Evolutionary conservation across 2,113 vertebrate species (phyloP).

Genomic region (Sterna hirundo): DNA sequence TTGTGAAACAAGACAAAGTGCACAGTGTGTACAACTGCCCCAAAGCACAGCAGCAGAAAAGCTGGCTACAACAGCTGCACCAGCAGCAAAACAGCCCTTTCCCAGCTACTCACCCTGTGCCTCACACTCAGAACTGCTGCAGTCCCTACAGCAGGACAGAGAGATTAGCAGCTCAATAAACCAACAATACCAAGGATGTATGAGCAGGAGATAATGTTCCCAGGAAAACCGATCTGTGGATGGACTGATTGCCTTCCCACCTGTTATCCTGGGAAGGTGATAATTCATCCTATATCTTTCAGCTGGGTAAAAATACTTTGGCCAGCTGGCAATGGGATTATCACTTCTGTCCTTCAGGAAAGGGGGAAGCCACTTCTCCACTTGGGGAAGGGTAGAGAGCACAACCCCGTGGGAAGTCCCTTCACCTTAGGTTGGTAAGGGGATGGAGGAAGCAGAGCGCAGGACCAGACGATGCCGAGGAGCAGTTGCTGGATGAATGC

Average conservation of each 20-base stretch:
- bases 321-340: background rate
- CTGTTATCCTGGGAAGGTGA: background rate
- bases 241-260: background rate
- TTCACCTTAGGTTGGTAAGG: background rate
- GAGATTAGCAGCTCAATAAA: background rate
- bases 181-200: background rate
- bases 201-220: background rate
- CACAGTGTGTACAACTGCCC: background rate
- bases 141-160: background rate
- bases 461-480: background rate
- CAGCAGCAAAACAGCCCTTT: background rate
- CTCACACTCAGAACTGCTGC: accelerated
- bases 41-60: background rate
- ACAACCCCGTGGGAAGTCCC: background rate
- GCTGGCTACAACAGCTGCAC: too few species aligned
- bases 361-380: background rate
- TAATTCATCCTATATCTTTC: background rate
- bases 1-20: background rate
- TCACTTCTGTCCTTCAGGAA: background rate
- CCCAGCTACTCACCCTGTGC: background rate
- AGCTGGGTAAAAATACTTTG: background rate
- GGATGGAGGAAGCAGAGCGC: background rate
- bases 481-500: background rate
- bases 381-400: background rate
- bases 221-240: background rate